Evolutionary conservation across 2,113 vertebrate species (phyloP), one percentile per base, ranked within the genome.

Genomic region (Craseonycteris thonglongyai): DNA sequence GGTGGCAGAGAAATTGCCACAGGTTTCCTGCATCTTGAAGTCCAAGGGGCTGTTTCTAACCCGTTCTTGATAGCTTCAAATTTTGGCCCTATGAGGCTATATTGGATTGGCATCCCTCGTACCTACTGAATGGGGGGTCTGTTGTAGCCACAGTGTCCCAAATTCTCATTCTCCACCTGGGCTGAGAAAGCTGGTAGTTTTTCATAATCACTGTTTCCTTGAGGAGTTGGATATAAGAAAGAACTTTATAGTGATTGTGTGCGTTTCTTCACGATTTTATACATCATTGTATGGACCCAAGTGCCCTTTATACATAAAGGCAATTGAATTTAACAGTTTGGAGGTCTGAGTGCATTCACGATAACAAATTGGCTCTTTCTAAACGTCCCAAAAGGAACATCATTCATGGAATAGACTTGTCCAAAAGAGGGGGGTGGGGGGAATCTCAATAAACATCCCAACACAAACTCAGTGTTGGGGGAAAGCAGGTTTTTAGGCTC

Each of bases 351-450:
- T 86, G 63, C 80, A 45, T 97, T 96, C 89, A 90, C 92, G 96
- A 93, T 96, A 96, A 97, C 90, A 74, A 71, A 90, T 81, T 95
- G 97, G 72, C 92, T 97, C 91, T 95, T 91, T 95, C 94, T 69
- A 90, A 93, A 89, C 85, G 90, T 97, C 97, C 97, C 97, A 96
- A 91, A 98, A 98, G 89, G 97, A 97, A 42, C 89, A 90, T 96
- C 81, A 81, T 42, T 66, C n/a, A 16, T 81, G 90, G 71, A 96
- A 49, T 0, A 68, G 88, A 79, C 85, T 61, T 54, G 45, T 93
- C 72, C 74, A 30, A 68, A 72, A 82, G 81, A 15, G 22, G 42
- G 78, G 42, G 6, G 22, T 38, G 78, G 42, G 6, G 58, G 28
- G 38, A 54, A 33, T 21, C 40, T 21, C 63, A 45, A 2, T 47